Evolutionary conservation across 2,797 vertebrate genomes (phyloP).

Genomic region (Danio kyathit): DNA sequence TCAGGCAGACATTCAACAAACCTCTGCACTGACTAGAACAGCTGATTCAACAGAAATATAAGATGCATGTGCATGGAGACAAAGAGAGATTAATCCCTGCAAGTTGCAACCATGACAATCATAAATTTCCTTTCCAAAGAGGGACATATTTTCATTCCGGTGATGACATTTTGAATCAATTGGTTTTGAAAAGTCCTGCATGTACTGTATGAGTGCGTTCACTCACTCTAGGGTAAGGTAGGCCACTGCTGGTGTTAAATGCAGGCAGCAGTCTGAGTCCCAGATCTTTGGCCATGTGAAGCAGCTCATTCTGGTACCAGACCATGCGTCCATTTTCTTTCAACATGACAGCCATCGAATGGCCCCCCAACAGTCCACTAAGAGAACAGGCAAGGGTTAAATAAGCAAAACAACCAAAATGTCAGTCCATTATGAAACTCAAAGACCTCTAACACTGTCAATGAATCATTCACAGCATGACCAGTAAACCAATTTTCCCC

Average conservation of each 20-base stretch:
- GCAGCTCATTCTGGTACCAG: slow-evolving; percentile 95
- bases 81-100: not conserved
- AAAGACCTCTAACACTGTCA: too few relatives aligned
- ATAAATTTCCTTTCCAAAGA: not conserved
- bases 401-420: not conserved
- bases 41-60: not conserved
- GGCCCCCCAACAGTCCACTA: slow-evolving; percentile 95
- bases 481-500: too few relatives aligned
- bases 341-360: slow-evolving; percentile 96
- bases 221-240: slow-evolving; percentile 97
- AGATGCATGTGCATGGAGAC: not conserved
- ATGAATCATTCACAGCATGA: too few relatives aligned
- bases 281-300: slow-evolving; percentile 96
- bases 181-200: not conserved
- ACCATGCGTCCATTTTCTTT: slow-evolving; percentile 92
- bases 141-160: not conserved
- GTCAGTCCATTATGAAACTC: too few relatives aligned
- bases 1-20: not conserved
- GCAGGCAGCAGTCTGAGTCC: slow-evolving; percentile 94
- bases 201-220: slow-evolving; percentile 14
- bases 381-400: slow-evolving; percentile 39
- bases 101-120: not conserved
- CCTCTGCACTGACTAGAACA: not conserved
- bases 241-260: slow-evolving; percentile 98
- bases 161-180: not conserved